phyloP scores from a whole-genome alignment of 2,113 vertebrate species.

The Helogale parvula region DNA sequence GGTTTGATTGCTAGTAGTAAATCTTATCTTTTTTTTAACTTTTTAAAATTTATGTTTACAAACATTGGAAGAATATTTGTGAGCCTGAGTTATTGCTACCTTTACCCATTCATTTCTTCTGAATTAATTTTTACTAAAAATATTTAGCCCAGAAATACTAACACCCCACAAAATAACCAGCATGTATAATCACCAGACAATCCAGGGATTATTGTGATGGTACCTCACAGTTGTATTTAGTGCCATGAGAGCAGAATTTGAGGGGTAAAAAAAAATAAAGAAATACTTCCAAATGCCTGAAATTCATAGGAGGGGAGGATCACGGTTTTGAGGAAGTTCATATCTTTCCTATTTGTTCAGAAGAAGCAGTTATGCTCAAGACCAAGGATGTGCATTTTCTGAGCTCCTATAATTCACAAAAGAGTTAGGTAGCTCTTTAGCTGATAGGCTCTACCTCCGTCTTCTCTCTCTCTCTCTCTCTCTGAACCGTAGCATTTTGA shows the following conservation, averaged over 20 bases:
- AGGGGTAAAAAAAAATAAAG: neutral
- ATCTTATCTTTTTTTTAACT: neutral
- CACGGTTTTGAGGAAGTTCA: neutral
- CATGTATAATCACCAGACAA: neutral
- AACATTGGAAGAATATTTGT: neutral
- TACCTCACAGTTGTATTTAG: neutral
- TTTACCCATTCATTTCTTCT: neutral
- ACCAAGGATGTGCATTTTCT: neutral
- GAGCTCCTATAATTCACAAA: neutral
- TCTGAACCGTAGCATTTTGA: neutral
- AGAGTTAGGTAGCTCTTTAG: slow-evolving; percentile 26
- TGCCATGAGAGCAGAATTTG: neutral
- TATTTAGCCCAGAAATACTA: neutral
- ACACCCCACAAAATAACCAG: neutral
- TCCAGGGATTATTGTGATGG: neutral
- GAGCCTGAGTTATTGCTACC: neutral
- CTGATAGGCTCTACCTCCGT: neutral
- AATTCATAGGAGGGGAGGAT: neutral
- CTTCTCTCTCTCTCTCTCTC: neutral
- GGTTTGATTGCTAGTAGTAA: neutral
- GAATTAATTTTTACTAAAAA: slow-evolving; percentile 1
- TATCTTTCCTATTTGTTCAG: neutral
- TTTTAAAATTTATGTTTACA: neutral
- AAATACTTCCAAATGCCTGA: neutral
- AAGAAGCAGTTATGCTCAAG: neutral